Evolutionary conservation across 92 coral and sea anemone species (phyloP).

Genomic region (Porites rus): DNA sequence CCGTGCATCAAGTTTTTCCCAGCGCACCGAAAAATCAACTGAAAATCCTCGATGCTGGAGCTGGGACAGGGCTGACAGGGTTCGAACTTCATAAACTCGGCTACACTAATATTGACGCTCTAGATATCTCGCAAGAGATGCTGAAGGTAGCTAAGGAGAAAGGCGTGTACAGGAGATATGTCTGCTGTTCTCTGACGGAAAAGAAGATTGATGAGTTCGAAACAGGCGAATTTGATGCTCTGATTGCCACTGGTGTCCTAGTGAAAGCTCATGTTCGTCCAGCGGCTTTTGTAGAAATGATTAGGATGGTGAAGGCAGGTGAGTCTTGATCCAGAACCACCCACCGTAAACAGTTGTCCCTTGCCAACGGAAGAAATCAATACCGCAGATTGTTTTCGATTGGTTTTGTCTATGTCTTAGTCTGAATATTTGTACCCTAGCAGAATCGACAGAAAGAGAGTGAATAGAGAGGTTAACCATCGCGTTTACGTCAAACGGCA

Average conservation of each 20-base stretch:
- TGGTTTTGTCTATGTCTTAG: too few species aligned
- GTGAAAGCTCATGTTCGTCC: neutral
- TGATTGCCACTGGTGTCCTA: neutral
- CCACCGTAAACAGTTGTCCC: too few species aligned
- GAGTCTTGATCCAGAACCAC: neutral
- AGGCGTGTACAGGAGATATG: conserved; percentile 26
- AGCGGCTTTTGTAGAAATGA: neutral
- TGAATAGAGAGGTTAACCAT: too few species aligned
- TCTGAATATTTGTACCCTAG: too few species aligned
- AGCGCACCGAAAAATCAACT: neutral
- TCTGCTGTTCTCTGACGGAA: conserved; percentile 47
- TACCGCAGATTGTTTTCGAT: too few species aligned
- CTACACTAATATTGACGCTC: conserved; percentile 50
- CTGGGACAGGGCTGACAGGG: conserved; percentile 28
- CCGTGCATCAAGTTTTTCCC: neutral
- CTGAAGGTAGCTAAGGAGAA: conserved; percentile 33
- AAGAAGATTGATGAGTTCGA: neutral
- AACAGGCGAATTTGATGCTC: neutral
- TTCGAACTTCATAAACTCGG: conserved; percentile 45
- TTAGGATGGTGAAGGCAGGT: neutral
- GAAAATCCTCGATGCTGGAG: conserved; percentile 1
- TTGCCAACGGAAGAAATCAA: too few species aligned
- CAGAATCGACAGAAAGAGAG: too few species aligned
- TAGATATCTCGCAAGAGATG: conserved; percentile 38
- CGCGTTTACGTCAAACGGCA: too few species aligned